Evolutionary conservation across 2,113 vertebrate species (phyloP).

Genomic region (Campylomormyrus numenius): DNA sequence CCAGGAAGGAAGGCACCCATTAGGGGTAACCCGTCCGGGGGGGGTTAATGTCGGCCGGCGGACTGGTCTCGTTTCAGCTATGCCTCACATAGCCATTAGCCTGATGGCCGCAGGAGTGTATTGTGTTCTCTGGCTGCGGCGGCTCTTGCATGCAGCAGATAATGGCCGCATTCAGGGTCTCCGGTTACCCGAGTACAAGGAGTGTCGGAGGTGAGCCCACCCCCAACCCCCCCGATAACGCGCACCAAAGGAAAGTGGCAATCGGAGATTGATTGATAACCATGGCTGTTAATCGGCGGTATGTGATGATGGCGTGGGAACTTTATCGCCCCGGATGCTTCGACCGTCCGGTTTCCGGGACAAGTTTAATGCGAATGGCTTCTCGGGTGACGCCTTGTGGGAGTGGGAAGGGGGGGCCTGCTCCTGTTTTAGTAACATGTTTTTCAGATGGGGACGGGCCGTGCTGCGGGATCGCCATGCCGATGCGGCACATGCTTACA

Average conservation of each 20-base stretch:
- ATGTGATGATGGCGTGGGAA: not conserved
- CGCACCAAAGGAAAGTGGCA: not conserved
- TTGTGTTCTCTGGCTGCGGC: not conserved
- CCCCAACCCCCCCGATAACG: no score
- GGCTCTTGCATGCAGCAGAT: not conserved
- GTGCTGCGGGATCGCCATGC: not conserved
- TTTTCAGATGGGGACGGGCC: not conserved
- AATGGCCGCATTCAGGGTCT: not conserved
- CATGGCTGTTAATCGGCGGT: not conserved
- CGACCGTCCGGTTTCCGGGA: not conserved
- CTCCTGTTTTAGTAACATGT: not conserved
- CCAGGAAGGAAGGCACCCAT: conserved; percentile 38
- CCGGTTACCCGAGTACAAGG: not conserved
- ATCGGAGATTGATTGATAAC: not conserved
- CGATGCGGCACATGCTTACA: not conserved
- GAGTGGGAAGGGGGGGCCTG: not conserved
- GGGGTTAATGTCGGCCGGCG: not conserved
- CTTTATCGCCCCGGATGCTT: not conserved
- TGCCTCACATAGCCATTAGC: not conserved
- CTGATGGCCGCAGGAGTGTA: not conserved
- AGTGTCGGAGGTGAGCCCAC: not conserved
- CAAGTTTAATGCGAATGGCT: not conserved
- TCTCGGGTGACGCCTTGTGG: not conserved
- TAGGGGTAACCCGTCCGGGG: conserved; percentile 34
- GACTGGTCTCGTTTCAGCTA: not conserved